Conservation (phyloP, 2,797 vertebrate genomes). For the Octomys mimax region DNA sequence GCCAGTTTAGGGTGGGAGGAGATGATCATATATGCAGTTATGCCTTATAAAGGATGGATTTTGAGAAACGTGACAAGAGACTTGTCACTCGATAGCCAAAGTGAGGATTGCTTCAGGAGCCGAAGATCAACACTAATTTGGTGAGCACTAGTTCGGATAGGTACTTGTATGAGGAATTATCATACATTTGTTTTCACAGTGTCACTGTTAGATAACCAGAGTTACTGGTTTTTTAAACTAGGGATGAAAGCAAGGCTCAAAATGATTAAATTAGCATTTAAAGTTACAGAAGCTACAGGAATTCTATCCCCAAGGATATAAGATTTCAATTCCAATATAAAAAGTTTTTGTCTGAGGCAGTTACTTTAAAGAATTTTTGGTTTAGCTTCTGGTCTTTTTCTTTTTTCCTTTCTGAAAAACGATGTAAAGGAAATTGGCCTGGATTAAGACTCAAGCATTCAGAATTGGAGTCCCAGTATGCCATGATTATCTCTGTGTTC, state of each 20-base stretch:
- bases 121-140: background rate
- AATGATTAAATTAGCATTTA: background rate
- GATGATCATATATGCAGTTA: background rate
- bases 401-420: background rate
- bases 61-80: background rate
- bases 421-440: background rate
- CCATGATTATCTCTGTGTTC: background rate
- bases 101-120: background rate
- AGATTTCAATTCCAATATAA: conserved; percentile 1
- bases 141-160: background rate
- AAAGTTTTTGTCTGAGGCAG: background rate
- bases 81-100: background rate
- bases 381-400: background rate
- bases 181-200: background rate
- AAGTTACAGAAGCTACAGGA: background rate
- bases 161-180: background rate
- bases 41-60: background rate
- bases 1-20: background rate
- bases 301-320: background rate
- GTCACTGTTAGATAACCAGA: background rate
- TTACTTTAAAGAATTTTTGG: background rate
- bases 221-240: background rate
- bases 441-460: background rate
- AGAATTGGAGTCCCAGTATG: background rate
- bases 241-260: background rate